A percentile compares a stretch with the other conserved stretches of the same genome.
phyloP scores from a whole-genome alignment of 92 coral and sea anemone species.

The Porites evermanni region DNA sequence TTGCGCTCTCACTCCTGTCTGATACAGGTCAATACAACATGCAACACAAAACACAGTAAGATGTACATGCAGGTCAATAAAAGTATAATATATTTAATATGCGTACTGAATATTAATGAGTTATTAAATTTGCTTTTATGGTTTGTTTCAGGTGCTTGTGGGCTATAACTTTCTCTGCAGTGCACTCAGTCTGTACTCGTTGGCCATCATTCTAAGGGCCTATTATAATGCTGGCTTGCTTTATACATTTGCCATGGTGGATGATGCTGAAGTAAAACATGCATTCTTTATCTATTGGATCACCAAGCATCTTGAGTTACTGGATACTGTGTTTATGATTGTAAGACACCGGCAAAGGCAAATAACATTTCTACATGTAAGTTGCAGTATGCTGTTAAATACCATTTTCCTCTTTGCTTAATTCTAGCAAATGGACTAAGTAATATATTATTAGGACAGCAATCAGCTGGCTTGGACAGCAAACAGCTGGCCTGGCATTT shows the following conservation, averaged over 20 bases:
- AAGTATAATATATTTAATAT: too few species aligned
- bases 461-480: too few species aligned
- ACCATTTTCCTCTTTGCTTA: too few species aligned
- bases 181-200: slow-evolving; percentile 84
- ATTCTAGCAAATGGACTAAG: too few species aligned
- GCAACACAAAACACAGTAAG: too few species aligned
- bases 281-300: slow-evolving; percentile 76
- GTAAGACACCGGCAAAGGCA: slow-evolving; percentile 91
- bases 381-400: neutral
- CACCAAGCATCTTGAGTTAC: slow-evolving; percentile 84
- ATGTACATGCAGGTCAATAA: too few species aligned
- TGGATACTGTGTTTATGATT: slow-evolving; percentile 95
- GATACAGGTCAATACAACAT: too few species aligned
- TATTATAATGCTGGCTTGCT: slow-evolving; percentile 51
- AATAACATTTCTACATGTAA: slow-evolving; percentile 89
- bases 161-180: slow-evolving; percentile 94
- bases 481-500: too few species aligned
- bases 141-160: slow-evolving; percentile 74
- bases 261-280: slow-evolving; percentile 74
- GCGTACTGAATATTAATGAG: too few species aligned
- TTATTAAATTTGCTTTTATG: neutral
- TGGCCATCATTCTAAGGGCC: slow-evolving; percentile 46
- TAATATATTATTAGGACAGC: too few species aligned
- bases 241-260: slow-evolving; percentile 63
- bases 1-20: too few species aligned